Conservation (phyloP, 2,888 invertebrate species). For the Dasysyrphus tricinctus region DNA sequence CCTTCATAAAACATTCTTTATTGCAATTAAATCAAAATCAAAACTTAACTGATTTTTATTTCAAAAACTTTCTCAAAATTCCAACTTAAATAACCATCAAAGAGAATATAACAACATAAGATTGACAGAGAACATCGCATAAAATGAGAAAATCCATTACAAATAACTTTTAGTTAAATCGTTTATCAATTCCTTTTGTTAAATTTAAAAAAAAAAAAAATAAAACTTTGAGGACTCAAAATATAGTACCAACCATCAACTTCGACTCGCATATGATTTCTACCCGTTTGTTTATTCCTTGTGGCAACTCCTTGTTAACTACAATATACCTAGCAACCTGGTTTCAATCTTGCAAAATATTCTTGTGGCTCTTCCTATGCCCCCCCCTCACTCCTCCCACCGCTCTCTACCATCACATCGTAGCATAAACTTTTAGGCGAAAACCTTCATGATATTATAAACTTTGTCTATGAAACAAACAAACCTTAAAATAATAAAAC, state of each 20-base stretch:
- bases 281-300: neutral
- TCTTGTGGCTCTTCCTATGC: neutral
- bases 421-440: neutral
- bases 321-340: neutral
- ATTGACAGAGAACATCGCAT: neutral
- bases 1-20: neutral
- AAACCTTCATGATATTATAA: slow-evolving; percentile 28
- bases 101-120: too few species aligned
- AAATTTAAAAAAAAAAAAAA: neutral
- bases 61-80: neutral
- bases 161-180: neutral
- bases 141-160: neutral
- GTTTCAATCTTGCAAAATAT: neutral
- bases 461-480: slow-evolving; percentile 13
- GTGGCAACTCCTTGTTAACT: neutral
- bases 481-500: slow-evolving; percentile 3
- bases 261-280: neutral
- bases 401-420: neutral
- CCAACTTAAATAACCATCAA: neutral
- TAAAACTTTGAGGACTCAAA: neutral
- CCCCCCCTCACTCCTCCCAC: neutral
- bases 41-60: neutral
- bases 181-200: slow-evolving; percentile 12
- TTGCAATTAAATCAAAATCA: neutral
- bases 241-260: too few species aligned